A percentile compares a stretch with the other conserved stretches of the same genome.
Conservation (phyloP, 2,888 invertebrate species). For the Phrixothrix hirtus region DNA sequence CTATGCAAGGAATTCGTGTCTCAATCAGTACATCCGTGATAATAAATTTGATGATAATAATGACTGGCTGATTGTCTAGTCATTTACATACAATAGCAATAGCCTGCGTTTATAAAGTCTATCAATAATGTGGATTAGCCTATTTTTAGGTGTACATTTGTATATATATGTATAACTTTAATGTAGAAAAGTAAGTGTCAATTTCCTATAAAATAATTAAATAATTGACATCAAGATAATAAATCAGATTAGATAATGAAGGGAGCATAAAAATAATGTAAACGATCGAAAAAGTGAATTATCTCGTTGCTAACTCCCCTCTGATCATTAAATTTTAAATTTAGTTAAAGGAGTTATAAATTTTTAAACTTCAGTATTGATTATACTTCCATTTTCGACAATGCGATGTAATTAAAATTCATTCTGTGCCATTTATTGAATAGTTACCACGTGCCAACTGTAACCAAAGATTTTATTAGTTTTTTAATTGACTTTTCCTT, state of each 20-base stretch:
- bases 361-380: conserved; percentile 10
- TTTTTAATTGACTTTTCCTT: conserved; percentile 27
- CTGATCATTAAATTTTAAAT: conserved; percentile 8
- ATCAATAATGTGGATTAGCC: conserved; percentile 18
- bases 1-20: conserved; percentile 22
- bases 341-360: conserved; percentile 9
- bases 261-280: conserved; percentile 8
- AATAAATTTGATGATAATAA: conserved; percentile 28
- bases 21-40: conserved; percentile 32
- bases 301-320: conserved; percentile 4
- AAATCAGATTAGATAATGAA: conserved; percentile 6
- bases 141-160: conserved; percentile 22
- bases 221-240: conserved; percentile 12
- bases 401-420: too few relatives aligned
- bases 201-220: conserved; percentile 10
- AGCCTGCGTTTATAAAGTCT: conserved; percentile 15
- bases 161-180: conserved; percentile 14
- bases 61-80: conserved; percentile 10
- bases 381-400: too few relatives aligned
- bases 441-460: conserved; percentile 39
- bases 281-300: conserved; percentile 12
- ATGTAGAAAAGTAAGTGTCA: conserved; percentile 20
- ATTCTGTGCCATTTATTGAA: conserved; percentile 15
- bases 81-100: conserved; percentile 18
- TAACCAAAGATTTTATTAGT: conserved; percentile 43